Evolutionary conservation across 2,797 vertebrate genomes (phyloP), one percentile per base, ranked within the genome.

Genomic region (Centroberyx gerrardi): DNA sequence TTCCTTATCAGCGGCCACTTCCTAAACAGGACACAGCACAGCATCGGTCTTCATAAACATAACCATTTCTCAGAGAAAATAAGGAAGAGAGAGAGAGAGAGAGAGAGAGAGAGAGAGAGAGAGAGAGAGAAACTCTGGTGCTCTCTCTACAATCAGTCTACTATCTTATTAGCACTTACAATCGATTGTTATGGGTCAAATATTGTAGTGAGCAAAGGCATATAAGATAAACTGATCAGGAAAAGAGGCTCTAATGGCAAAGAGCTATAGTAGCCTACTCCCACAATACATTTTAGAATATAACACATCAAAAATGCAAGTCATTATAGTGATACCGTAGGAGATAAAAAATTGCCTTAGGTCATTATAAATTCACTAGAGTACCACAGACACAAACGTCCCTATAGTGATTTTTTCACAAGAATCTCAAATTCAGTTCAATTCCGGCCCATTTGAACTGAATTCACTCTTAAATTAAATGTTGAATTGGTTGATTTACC

Each of bases 1-100:
- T 8, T 58, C 17, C 54, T 44, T 15, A 74, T 89, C 83, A 84
- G 33, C 65, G 78, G 22, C 38, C 68, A 61, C 58, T 71, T 61
- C 58, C 58, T 52, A 31, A 68, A 54, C 53, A 68, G 62, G 66
- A 82, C 52, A 74, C 56, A 86, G 60, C 29, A 67, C 18, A 62
- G 22, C 58, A 62, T 71, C 53, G 17, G 10, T 75, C 68, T 79
- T 48, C 55, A 52, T 2, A 9, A 59, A 64, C 15, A 46, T 17
- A 70, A 70, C 14, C 17, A 61, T 61, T 68, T 44, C 29, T 44
- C 27, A 59, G n/a, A 63, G 15, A 49, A 12, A 49, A 48, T 18
- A 17, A 65, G 62, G 27, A 9, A 31, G 62, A 62, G 60, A 27
- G 14, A 49, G 61, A 8, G 28, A 31, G 28, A 33, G 38, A 56